Evolutionary conservation across 2,888 invertebrate genomes (phyloP).

Genomic region (Apodemia mormo): DNA sequence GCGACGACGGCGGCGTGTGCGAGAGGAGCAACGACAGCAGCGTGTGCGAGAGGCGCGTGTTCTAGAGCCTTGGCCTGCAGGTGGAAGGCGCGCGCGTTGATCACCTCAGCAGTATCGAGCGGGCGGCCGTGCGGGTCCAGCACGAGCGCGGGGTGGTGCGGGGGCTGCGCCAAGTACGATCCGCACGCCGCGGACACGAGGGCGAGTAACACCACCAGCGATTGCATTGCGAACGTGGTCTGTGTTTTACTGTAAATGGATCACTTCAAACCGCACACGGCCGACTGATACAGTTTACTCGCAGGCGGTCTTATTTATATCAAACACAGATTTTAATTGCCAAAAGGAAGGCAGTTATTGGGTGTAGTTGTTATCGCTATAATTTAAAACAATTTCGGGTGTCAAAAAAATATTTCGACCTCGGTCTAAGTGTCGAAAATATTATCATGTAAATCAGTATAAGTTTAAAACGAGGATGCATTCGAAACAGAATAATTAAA

Average conservation of each 20-base stretch:
- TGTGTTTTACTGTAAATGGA: neutral
- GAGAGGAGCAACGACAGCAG: constrained; percentile 47
- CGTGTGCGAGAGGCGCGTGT: constrained; percentile 58
- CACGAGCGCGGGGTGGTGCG: too few relatives aligned
- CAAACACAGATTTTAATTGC: too few relatives aligned
- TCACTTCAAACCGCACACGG: too few relatives aligned
- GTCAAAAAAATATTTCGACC: too few relatives aligned
- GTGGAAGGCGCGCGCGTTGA: too few relatives aligned
- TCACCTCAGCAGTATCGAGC: too few relatives aligned
- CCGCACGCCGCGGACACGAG: constrained; percentile 82
- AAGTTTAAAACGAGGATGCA: neutral
- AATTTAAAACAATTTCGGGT: too few relatives aligned
- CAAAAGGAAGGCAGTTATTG: too few relatives aligned
- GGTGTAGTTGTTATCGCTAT: too few relatives aligned
- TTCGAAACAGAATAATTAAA: neutral
- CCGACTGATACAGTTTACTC: constrained; percentile 41
- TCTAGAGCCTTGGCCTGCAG: too few relatives aligned
- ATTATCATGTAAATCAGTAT: neutral
- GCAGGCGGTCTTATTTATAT: constrained; percentile 46
- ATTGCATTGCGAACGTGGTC: constrained; percentile 50
- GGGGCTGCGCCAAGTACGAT: constrained; percentile 72
- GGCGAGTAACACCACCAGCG: constrained; percentile 84
- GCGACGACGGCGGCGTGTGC: constrained; percentile 28
- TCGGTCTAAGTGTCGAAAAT: too few relatives aligned
- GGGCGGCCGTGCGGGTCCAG: too few relatives aligned